phyloP scores from a whole-genome alignment of 2,797 vertebrate genomes.

The Percopsis omiscomaycus region DNA sequence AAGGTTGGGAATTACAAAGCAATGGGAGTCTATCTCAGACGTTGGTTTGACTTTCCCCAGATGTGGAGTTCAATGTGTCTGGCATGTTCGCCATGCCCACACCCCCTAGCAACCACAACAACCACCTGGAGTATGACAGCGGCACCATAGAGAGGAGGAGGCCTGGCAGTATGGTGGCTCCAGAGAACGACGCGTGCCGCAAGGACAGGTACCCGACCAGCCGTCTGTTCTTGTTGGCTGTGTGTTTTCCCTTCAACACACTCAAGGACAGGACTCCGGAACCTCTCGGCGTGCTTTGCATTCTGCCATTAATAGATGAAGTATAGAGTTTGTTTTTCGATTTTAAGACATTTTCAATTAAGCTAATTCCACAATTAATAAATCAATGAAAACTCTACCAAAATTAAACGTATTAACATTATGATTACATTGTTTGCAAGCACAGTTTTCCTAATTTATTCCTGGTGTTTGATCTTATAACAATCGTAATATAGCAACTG shows the following conservation, averaged over 20 bases:
- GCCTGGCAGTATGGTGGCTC: constrained; percentile 88
- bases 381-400: too few species aligned
- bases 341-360: too few species aligned
- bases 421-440: too few species aligned
- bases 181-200: constrained; percentile 85
- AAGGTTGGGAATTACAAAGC: too few species aligned
- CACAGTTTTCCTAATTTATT: too few species aligned
- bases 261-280: neutral
- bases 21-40: neutral
- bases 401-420: too few species aligned
- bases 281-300: neutral
- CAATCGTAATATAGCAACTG: too few species aligned
- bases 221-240: neutral
- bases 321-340: neutral
- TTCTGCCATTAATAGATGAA: neutral
- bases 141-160: constrained; percentile 90
- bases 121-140: constrained; percentile 82
- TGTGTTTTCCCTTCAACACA: neutral
- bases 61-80: constrained; percentile 96
- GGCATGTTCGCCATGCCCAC: constrained; percentile 88
- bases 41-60: constrained; percentile 67
- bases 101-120: constrained; percentile 85
- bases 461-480: too few species aligned
- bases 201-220: constrained; percentile 84
- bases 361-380: too few species aligned